Percentiles rank a stretch among this genome's conserved stretches.
Conservation (phyloP, 2,888 invertebrate genomes). For the Sympetrum striolatum region DNA sequence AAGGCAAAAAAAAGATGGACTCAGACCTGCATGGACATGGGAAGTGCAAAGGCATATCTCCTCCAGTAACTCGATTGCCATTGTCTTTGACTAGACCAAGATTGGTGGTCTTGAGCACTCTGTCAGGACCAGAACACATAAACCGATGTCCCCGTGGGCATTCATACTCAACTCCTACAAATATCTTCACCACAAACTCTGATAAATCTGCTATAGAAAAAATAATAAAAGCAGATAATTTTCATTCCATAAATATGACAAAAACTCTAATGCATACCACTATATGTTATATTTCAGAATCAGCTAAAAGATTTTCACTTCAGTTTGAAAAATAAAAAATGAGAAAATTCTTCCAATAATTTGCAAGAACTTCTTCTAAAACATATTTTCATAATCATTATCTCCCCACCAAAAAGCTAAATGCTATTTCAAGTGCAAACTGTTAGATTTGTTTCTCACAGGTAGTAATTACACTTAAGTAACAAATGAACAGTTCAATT, state of each 20-base stretch:
- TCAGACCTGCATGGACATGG: constrained; percentile 81
- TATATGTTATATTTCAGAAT: background rate
- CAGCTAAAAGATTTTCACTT: no score
- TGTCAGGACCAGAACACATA: constrained; percentile 88
- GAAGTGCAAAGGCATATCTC: constrained; percentile 88
- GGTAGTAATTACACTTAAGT: no score
- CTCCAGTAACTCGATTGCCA: constrained; percentile 83
- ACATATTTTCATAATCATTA: no score
- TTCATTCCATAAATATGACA: background rate
- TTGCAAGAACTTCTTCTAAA: no score
- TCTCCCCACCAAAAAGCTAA: no score
- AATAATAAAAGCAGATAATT: background rate
- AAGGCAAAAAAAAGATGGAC: no score
- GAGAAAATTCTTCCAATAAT: no score
- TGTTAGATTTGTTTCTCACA: no score
- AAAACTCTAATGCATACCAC: background rate
- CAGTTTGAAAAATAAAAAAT: no score
- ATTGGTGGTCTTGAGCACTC: constrained; percentile 76
- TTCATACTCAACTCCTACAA: constrained; percentile 96
- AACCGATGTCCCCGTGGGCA: constrained; percentile 97
- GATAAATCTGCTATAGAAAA: constrained; percentile 56
- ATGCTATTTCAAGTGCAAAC: no score
- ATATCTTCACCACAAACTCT: constrained; percentile 83
- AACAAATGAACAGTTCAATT: no score
- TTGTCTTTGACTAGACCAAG: constrained; percentile 78